Evolutionary conservation across 2,888 invertebrate genomes (phyloP), one percentile per base, ranked within the genome.

Genomic region (Megaustenia siamemsis): DNA sequence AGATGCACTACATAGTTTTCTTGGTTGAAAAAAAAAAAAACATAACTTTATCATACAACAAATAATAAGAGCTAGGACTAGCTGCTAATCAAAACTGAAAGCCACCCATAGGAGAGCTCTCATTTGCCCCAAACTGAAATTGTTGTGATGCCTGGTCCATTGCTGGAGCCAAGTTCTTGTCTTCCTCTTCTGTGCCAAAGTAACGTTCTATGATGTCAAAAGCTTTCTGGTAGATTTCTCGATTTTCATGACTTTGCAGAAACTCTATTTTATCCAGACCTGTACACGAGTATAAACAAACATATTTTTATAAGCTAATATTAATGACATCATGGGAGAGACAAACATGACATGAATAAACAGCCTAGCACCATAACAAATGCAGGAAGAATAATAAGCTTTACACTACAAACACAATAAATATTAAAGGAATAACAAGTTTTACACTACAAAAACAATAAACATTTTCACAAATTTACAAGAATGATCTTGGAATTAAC

Each of bases 251-350:
- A 71, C 98, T 98, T 94, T 99, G 99, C 80, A 99, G 95, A 94
- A 97, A 99, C 95, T 99, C 99, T 89, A 99, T 98, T 95, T 99
- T 99, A 94, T 99, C 99, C 94, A 99, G 95, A 93, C 99, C 94
- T 66, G 49, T n/a, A 43, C 12, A n/a, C n/a, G n/a, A n/a, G n/a
- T n/a, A 56, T 4, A 56, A 21, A 56, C 15, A 56, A 21, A 8
- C 21, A 56, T 15, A 56, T 56, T 56, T 8, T 56, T 56, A 21
- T 4, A 56, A 56, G 24, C 10, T 56, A 21, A 56, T 10, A 49
- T 6, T 49, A 49, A n/a, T n/a, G n/a, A n/a, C n/a, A n/a, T n/a
- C n/a, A n/a, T n/a, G n/a, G n/a, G n/a, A n/a, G n/a, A n/a, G n/a
- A n/a, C n/a, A n/a, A n/a, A n/a, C n/a, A n/a, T n/a, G n/a, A n/a